Conservation (phyloP, 2,888 invertebrate genomes). For the Eumacrocentrus americanus region DNA sequence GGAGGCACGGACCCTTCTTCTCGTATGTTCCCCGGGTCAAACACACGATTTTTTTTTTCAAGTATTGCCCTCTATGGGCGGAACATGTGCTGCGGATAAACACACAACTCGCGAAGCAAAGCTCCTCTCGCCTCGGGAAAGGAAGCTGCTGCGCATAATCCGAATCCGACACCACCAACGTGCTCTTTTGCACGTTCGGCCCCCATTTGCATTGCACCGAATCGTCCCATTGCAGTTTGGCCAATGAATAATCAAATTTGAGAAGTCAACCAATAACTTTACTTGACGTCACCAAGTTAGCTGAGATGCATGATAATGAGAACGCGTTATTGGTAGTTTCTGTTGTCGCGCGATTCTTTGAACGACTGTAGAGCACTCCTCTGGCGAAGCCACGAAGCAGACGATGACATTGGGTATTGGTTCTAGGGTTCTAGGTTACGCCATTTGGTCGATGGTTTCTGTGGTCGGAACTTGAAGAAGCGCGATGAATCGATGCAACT, state of each 20-base stretch:
- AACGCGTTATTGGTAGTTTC: no score
- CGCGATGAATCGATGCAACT: conserved; percentile 26
- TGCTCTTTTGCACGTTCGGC: no score
- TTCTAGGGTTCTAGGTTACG: conserved; percentile 1
- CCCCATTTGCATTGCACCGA: no score
- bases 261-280: no score
- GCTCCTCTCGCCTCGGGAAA: not conserved
- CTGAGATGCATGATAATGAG: no score
- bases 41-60: conserved; percentile 22
- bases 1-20: conserved; percentile 14
- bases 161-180: no score
- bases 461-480: conserved; percentile 12
- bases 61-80: conserved; percentile 28
- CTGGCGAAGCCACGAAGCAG: not conserved
- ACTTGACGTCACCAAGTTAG: no score
- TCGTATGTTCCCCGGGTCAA: conserved; percentile 20
- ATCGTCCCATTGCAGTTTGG: no score
- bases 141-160: no score
- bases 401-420: not conserved
- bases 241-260: no score
- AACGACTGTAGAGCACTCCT: conserved; percentile 7
- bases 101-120: not conserved
- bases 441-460: conserved; percentile 17
- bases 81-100: conserved; percentile 11
- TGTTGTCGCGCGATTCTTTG: not conserved